These are phyloP conservation scores for Euleptes europaea DNA, from an alignment of 2,113 vertebrate species.

Conservation along the genomic window DNA sequence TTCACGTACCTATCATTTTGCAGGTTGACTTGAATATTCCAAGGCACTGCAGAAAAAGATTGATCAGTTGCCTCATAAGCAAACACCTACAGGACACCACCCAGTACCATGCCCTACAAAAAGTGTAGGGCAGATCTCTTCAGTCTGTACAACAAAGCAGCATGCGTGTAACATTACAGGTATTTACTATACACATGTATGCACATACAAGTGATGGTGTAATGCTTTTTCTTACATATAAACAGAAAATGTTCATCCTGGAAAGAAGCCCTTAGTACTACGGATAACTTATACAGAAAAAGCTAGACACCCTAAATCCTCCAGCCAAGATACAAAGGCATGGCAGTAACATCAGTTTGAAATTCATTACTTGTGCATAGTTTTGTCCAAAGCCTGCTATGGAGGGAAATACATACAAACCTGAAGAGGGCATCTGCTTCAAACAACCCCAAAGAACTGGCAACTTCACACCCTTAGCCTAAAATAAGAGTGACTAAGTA, in stretches of 20 bases:
- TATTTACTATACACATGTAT: background rate
- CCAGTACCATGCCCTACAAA: background rate
- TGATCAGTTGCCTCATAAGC: background rate
- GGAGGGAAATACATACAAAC: background rate
- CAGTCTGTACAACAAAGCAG: background rate
- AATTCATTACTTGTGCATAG: background rate
- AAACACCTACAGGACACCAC: background rate
- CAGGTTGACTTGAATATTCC: background rate
- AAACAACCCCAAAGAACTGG: background rate
- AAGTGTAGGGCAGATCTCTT: background rate
- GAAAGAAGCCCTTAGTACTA: background rate
- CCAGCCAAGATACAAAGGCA: background rate
- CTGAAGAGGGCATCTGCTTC: background rate
- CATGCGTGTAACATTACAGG: background rate
- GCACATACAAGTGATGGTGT: background rate
- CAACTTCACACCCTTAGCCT: background rate
- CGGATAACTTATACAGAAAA: background rate
- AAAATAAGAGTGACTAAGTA: conserved; percentile 3
- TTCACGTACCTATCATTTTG: background rate
- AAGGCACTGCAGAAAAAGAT: background rate
- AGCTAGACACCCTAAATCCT: background rate
- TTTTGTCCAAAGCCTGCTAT: background rate
- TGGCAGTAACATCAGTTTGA: background rate
- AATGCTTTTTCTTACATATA: background rate
- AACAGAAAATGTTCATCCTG: background rate